A percentile compares a stretch with the other conserved stretches of the same genome.
Conservation (phyloP, 1,140 invertebrate species). For the Spodoptera litura region DNA sequence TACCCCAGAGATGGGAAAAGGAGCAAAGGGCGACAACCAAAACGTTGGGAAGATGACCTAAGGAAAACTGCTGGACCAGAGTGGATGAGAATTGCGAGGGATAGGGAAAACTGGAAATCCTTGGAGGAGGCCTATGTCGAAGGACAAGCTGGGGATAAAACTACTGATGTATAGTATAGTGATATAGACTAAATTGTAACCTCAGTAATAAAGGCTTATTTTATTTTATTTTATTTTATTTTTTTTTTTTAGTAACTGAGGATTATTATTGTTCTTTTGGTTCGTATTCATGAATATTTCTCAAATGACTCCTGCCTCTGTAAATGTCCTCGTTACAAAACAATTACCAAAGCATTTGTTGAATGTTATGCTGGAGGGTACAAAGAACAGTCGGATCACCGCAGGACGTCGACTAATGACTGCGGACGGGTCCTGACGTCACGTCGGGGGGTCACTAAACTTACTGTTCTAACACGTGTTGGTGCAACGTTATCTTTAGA, state of each 20-base stretch:
- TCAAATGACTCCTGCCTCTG: slow-evolving; percentile 36
- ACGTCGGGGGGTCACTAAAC: slow-evolving; percentile 60
- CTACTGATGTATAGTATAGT: too few species aligned
- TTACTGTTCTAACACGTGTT: slow-evolving; percentile 58
- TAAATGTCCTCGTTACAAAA: slow-evolving; percentile 45
- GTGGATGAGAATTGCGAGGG: too few species aligned
- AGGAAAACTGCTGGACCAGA: too few species aligned
- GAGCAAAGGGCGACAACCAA: too few species aligned
- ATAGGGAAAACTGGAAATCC: too few species aligned
- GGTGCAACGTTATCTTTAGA: slow-evolving; percentile 49
- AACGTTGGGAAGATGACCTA: too few species aligned
- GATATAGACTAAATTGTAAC: too few species aligned
- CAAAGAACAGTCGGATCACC: slow-evolving; percentile 55
- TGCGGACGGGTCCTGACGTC: slow-evolving; percentile 47
- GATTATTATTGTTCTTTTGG: slow-evolving; percentile 25
- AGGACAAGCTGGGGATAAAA: too few species aligned
- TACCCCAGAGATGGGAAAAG: too few species aligned
- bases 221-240: too few species aligned
- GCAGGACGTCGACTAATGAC: slow-evolving; percentile 66
- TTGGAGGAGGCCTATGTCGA: too few species aligned
- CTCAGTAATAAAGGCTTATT: too few species aligned
- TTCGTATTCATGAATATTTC: slow-evolving; percentile 33
- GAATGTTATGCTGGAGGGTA: slow-evolving; percentile 35
- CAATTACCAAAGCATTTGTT: slow-evolving; percentile 45
- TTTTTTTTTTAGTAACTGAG: slow-evolving; percentile 6